These are phyloP conservation scores for Daktulosphaira vitifoliae DNA, from an alignment of 1,140 invertebrate species.

Conservation along the genomic window DNA sequence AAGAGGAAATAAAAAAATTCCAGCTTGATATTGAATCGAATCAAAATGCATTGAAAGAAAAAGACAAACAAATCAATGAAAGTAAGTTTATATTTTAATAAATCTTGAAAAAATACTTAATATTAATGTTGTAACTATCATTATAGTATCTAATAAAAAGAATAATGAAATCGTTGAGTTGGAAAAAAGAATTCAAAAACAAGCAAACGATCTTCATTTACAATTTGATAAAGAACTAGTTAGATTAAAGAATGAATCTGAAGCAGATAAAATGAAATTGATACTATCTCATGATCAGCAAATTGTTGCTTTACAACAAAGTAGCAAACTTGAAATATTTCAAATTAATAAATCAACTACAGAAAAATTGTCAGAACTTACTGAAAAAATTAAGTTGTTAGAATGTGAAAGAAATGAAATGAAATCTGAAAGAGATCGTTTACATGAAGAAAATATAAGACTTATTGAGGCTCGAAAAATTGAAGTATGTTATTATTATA, in stretches of 20 bases:
- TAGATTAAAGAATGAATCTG: constrained; percentile 34
- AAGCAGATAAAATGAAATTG: constrained; percentile 41
- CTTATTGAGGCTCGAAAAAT: constrained; percentile 11
- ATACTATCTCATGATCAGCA: constrained; percentile 35
- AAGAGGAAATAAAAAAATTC: constrained; percentile 6
- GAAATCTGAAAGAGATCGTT: neutral
- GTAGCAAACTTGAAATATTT: neutral
- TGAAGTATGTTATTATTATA: neutral
- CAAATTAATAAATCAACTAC: neutral
- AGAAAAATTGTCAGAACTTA: neutral
- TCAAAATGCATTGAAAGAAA: neutral
- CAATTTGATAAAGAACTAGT: constrained; percentile 35
- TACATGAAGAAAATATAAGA: constrained; percentile 6
- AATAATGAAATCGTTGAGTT: constrained; percentile 4
- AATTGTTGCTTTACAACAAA: constrained; percentile 4
- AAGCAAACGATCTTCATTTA: constrained; percentile 28
- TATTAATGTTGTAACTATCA: neutral
- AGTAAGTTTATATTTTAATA: neutral
- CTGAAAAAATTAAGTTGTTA: neutral
- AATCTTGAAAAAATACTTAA: too few species aligned
- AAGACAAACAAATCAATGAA: constrained; percentile 5
- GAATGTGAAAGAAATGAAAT: neutral
- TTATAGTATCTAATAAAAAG: constrained; percentile 4
- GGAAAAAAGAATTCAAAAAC: neutral
- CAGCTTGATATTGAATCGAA: neutral